A percentile compares a stretch with the other conserved stretches of the same genome.
Conservation (phyloP, 2,113 vertebrate genomes). For the Cacatua alba region DNA sequence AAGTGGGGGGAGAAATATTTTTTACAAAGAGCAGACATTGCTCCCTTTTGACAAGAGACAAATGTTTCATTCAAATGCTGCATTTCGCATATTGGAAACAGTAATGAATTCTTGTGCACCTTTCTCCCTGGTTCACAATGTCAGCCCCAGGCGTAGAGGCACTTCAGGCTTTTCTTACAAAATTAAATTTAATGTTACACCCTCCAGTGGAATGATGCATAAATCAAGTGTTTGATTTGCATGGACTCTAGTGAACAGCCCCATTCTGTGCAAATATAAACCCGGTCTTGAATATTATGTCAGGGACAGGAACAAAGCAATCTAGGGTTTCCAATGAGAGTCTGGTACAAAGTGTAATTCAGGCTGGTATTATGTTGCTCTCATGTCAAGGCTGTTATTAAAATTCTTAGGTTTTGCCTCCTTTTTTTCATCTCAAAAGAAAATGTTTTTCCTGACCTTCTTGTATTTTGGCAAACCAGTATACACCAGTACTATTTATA, state of each 20-base stretch:
- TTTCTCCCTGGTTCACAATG: constrained; percentile 87
- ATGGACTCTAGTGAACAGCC: constrained; percentile 87
- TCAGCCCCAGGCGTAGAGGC: constrained; percentile 80
- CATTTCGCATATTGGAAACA: constrained; percentile 94
- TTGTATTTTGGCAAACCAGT: constrained; percentile 71
- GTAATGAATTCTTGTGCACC: constrained; percentile 92
- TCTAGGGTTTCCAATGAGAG: constrained; percentile 89
- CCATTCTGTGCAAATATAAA: constrained; percentile 88
- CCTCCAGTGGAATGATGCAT: constrained; percentile 88
- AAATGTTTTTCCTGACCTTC: constrained; percentile 82
- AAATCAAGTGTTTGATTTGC: constrained; percentile 98
- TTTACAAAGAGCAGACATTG: constrained; percentile 79
- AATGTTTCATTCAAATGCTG: constrained; percentile 99
- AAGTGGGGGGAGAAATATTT: constrained; percentile 69
- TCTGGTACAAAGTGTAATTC: constrained; percentile 82
- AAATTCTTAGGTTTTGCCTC: constrained; percentile 80
- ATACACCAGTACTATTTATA: constrained; percentile 74
- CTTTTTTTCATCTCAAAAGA: constrained; percentile 85
- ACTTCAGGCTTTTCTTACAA: constrained; percentile 84
- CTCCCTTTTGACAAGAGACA: constrained; percentile 94
- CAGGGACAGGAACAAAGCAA: constrained; percentile 89
- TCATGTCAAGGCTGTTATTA: constrained; percentile 90
- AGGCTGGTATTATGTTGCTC: constrained; percentile 82
- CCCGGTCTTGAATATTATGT: constrained; percentile 88
- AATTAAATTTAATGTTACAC: constrained; percentile 99